These are phyloP conservation scores for Hippotragus niger DNA, from an alignment of 2,113 vertebrate genomes.

Conservation along the genomic window DNA sequence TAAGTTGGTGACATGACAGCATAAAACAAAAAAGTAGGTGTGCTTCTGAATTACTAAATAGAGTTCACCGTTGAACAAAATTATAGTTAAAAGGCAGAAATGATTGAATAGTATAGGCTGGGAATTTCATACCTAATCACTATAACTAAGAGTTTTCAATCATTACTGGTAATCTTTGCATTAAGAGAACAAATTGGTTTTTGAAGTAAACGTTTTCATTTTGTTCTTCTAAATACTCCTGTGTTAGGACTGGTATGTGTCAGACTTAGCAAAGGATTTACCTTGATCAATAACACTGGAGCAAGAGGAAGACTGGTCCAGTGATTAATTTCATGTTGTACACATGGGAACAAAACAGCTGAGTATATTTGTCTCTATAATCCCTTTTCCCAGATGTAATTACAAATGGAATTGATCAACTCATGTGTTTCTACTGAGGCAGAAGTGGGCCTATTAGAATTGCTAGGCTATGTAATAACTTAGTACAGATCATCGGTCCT, in stretches of 20 bases:
- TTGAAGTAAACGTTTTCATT: slow-evolving; percentile 68
- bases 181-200: slow-evolving; percentile 62
- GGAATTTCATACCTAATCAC: slow-evolving; percentile 22
- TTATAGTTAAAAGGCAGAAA: slow-evolving; percentile 12
- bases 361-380: slow-evolving; percentile 81
- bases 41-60: not conserved
- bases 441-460: slow-evolving; percentile 66
- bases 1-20: not conserved
- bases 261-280: slow-evolving; percentile 72
- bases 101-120: not conserved
- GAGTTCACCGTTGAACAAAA: not conserved
- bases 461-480: slow-evolving; percentile 71
- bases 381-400: slow-evolving; percentile 83
- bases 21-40: not conserved
- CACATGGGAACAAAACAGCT: slow-evolving; percentile 73
- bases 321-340: slow-evolving; percentile 80
- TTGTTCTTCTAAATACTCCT: slow-evolving; percentile 61
- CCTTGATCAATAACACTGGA: slow-evolving; percentile 71
- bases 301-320: slow-evolving; percentile 64
- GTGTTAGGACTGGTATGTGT: slow-evolving; percentile 9
- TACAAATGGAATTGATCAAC: slow-evolving; percentile 81
- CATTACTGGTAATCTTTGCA: not conserved
- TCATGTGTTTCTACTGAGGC: slow-evolving; percentile 72
- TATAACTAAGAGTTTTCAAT: not conserved
- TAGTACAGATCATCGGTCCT: slow-evolving; percentile 61